Evolutionary conservation across 2,888 invertebrate genomes (phyloP).

Genomic region (Leptopilina myrica): DNA sequence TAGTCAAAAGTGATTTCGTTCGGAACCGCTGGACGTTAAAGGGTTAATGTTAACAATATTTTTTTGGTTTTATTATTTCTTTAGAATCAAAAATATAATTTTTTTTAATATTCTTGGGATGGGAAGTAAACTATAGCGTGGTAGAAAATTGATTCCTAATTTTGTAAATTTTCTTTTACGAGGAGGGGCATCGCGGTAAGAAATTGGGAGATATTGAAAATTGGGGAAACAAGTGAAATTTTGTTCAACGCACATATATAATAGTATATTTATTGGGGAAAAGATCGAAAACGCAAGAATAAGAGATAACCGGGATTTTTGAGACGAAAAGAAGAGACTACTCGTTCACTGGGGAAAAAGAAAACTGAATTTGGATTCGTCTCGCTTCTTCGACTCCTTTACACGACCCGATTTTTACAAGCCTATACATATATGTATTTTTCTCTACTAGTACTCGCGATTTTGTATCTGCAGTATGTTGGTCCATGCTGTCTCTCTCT

Average conservation of each 20-base stretch:
- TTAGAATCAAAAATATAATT: no score
- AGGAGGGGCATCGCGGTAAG: no score
- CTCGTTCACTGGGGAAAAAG: slow-evolving; percentile 15
- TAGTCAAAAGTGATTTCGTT: no score
- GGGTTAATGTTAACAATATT: no score
- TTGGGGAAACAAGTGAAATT: slow-evolving; percentile 11
- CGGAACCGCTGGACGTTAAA: no score
- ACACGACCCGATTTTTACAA: slow-evolving; percentile 22
- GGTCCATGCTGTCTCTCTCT: neutral
- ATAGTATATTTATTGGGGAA: neutral
- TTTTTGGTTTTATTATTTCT: no score
- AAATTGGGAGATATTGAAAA: neutral
- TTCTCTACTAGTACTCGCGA: neutral
- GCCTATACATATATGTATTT: slow-evolving; percentile 20
- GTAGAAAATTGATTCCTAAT: neutral
- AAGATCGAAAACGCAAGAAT: slow-evolving; percentile 6
- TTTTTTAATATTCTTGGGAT: no score
- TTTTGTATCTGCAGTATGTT: slow-evolving; percentile 4
- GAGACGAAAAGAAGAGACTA: neutral
- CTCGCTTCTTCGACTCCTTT: slow-evolving; percentile 24
- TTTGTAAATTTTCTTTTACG: neutral
- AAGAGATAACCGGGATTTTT: neutral
- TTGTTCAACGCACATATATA: no score
- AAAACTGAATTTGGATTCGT: slow-evolving; percentile 33
- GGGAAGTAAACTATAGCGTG: neutral